These are phyloP conservation scores for Antheraea yamamai DNA, from an alignment of 2,888 invertebrate genomes.

Conservation along the genomic window DNA sequence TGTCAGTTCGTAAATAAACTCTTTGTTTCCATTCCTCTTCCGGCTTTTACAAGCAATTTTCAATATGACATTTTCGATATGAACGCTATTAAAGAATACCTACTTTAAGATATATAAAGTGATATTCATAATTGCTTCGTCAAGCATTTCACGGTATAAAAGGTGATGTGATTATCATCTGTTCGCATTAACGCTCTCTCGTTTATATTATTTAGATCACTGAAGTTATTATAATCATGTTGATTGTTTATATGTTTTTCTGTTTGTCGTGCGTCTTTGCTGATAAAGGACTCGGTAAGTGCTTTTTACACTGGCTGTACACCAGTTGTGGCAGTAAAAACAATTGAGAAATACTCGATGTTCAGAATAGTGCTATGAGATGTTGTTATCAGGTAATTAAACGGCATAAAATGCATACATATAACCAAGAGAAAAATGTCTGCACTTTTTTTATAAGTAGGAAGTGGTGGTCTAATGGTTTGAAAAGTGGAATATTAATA, in stretches of 20 bases:
- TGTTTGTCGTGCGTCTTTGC: not conserved
- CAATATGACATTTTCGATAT: too few relatives aligned
- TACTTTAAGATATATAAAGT: not conserved
- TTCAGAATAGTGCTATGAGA: too few relatives aligned
- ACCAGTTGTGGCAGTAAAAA: not conserved
- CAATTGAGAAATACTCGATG: too few relatives aligned
- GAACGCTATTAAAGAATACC: slow-evolving; percentile 1
- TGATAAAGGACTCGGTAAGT: slow-evolving; percentile 1
- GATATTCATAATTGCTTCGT: slow-evolving; percentile 12
- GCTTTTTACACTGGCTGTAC: not conserved
- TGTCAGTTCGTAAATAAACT: not conserved
- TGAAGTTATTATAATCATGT: not conserved
- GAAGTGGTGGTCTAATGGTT: too few relatives aligned
- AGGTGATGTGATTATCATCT: not conserved
- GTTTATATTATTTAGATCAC: not conserved
- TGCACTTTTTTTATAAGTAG: too few relatives aligned
- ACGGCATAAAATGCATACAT: too few relatives aligned
- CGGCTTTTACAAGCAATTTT: not conserved
- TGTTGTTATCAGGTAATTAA: too few relatives aligned
- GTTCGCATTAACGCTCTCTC: not conserved
- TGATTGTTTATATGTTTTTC: not conserved
- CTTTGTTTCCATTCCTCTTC: not conserved
- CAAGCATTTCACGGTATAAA: slow-evolving; percentile 1
- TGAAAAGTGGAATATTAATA: too few relatives aligned
- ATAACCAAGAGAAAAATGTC: too few relatives aligned